Evolutionary conservation across 2,797 vertebrate genomes (phyloP), one percentile per base, ranked within the genome.

Genomic region (Microctenopoma steveboyesi): DNA sequence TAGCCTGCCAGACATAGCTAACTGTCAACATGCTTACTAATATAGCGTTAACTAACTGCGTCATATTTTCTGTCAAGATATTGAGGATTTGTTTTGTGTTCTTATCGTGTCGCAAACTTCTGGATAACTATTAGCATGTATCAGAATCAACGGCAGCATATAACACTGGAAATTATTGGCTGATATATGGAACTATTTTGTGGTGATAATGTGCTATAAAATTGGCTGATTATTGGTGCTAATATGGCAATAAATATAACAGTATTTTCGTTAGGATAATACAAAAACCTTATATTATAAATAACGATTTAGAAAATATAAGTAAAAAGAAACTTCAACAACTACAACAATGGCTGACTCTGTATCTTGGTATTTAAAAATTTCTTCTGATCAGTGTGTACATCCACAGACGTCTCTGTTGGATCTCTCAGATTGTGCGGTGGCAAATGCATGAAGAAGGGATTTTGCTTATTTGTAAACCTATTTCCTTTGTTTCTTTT

Each of bases 21-120:
- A 3, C 54, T 64, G 68, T 57, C 69, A 79, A 22, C 18, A 13
- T 39, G 28, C 47, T 30, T 48, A 18, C 58, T 47, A 52, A 14
- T 33, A 5, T n/a, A 16, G 18, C 11, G 2, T 4, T 13, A 42
- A 12, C 40, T 42, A 40, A 22, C 6, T n/a, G 7, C 48, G 0
- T 51, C 9, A 48, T 9, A n/a, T 5, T 54, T 11, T 0, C n/a
- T 22, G 33, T 30, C 18, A 25, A 12, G 7, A 16, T n/a, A 13
- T 1, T 7, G 14, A 5, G 12, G 1, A 33, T 80, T 55, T 15
- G 30, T 53, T 52, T 42, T 2, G 25, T 25, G 0, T 7, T 2
- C 3, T 12, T 13, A 47, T 11, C 35, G 3, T 47, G 8, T 47
- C 46, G 30, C 14, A 22, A 40, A 63, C 27, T 2, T 58, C 8